Base-by-base conservation (phyloP, 1,140 invertebrate genomes). In the Alviniconcha marisindica region DNA sequence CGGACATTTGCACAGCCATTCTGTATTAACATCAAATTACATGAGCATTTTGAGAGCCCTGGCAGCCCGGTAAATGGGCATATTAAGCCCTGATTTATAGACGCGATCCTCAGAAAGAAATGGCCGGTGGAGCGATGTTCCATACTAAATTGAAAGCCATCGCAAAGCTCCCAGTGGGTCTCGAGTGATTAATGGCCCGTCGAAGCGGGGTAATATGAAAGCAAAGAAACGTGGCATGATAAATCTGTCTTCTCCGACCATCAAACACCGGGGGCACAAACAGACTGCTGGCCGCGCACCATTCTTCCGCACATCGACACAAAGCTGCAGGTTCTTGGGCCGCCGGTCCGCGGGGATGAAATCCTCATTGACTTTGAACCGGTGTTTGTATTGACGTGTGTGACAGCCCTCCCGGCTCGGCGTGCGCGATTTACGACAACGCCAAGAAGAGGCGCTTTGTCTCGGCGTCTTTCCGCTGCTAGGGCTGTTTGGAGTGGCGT, bases 21-120 rank as follows among this genome's bases (percentile, higher is more conserved):
- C 78, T 80, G 78, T 80, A 80, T 80, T 80, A 69, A 80, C 78
- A 80, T 80, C 78, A 80, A 80, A 80, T 80, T 80, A 80, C 77
- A 80, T 80, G 78, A 80, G 78, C 78, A 80, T 60, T 79, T 80
- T 80, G 78, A 80, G 60, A 60, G 56, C 78, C 60, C 78, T 80
- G 56, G 56, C 78, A 44, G 54, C 78, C 56, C 78, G 60, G 56
- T 80, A 80, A 80, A 80, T 80, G 78, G 78, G 78, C 78, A 66
- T 44, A 80, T 80, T 80, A 80, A 60, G 56, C 78, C 78, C 40
- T 80, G 78, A 80, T 80, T 80, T 80, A 80, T 80, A 31, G 78
- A 18, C 36, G 31, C 78, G 38, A 66, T 66, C 56, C 78, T 48
- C 78, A 14, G 42, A 80, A 66, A 44, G 38, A 69, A 38, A 66